These are phyloP conservation scores for Brachypalpus laphriformis DNA, from an alignment of 2,888 invertebrate genomes.

Conservation along the genomic window DNA sequence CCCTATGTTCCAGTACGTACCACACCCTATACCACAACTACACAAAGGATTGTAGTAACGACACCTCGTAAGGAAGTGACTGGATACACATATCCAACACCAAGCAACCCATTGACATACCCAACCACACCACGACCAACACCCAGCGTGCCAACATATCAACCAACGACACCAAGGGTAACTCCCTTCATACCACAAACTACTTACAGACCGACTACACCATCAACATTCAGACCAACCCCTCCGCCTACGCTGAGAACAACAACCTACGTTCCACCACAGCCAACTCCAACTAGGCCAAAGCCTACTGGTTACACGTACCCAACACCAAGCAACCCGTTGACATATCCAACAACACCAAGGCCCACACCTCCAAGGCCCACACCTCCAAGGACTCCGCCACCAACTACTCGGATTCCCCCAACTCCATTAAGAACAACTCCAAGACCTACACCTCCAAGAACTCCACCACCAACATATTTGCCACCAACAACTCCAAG, in stretches of 20 bases:
- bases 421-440: slow-evolving; percentile 52
- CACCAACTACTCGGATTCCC: slow-evolving; percentile 65
- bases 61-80: slow-evolving; percentile 13
- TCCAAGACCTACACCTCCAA: slow-evolving; percentile 36
- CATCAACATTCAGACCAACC: slow-evolving; percentile 38
- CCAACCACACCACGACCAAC: slow-evolving; percentile 50
- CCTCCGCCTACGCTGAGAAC: slow-evolving; percentile 5
- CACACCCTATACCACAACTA: slow-evolving; percentile 8
- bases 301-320: slow-evolving; percentile 42
- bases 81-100: slow-evolving; percentile 64
- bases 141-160: slow-evolving; percentile 50
- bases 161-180: slow-evolving; percentile 40
- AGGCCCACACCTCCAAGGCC: slow-evolving; percentile 29
- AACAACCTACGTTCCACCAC: slow-evolving; percentile 45
- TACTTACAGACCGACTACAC: slow-evolving; percentile 61
- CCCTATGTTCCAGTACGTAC: slow-evolving; percentile 2
- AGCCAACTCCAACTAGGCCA: slow-evolving; percentile 57
- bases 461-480: slow-evolving; percentile 75
- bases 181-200: no score
- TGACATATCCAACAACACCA: slow-evolving; percentile 30
- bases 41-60: slow-evolving; percentile 9
- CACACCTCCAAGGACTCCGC: slow-evolving; percentile 14
- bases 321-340: slow-evolving; percentile 13
- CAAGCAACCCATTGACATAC: slow-evolving; percentile 48
- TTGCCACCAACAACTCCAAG: slow-evolving; percentile 76